Base-by-base conservation (phyloP, 2,888 invertebrate genomes). In the Ferdinandea cuprea region DNA sequence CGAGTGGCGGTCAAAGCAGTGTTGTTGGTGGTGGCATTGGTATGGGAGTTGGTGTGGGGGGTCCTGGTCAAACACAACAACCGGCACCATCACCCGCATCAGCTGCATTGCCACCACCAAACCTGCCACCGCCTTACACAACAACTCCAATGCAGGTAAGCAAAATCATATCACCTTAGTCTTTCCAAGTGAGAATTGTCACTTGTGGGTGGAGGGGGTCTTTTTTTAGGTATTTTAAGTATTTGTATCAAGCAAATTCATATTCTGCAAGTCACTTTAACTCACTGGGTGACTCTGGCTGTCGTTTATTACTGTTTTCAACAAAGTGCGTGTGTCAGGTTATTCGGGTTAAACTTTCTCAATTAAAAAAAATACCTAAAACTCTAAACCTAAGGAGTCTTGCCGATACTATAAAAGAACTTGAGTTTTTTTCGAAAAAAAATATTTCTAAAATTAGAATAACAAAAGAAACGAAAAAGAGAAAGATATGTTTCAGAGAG, bases 21-120 rank as follows among this genome's bases (percentile, higher is more conserved):
- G 25, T 72, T 77, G 30, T 68, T 69, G 65, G 84, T 66, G 74
- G 77, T 61, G 48, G 66, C 76, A 50, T 68, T 66, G 65, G 71
- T 50, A 66, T 85, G 46, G 59, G 68, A 32, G 79, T 74, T 54
- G 85, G 76, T 59, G 52, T 77, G 58, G 83, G 83, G 58, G 83
- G 83, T 56, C 46, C 77, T 78, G 85, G 72, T 77, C 81, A 74
- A 74, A 69, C 79, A 80, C 84, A 84, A 65, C 84, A 84, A 74
- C 80, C 69, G 40, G 25, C 66, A 63, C 81, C 56, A 44, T 81
- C 71, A 48, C 94, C 95, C 87, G 95, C 95, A 88, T 94, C 95
- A 87, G 94, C 94, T 87, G 92, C 93, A 86, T 92, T 94, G 87
- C 93, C 94, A 85, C 93, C 94, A 87, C 93, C 94, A 87, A 93